Percentiles rank a stretch among this genome's conserved stretches.
Evolutionary conservation across 2,797 vertebrate species (phyloP).

Genomic region (Crenichthys baileyi): DNA sequence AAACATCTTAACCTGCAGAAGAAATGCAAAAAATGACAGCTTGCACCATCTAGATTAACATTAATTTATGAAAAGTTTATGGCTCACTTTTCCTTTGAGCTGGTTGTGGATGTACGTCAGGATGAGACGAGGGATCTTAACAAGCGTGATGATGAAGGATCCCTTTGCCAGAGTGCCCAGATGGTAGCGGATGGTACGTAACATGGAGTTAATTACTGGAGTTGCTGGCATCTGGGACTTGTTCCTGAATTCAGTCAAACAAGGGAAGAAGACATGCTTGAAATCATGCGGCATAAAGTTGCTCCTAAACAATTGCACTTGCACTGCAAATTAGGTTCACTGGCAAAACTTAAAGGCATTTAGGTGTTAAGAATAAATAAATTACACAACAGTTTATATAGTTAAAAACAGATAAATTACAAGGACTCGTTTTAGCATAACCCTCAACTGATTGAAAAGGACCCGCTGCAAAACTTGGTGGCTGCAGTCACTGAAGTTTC

Average conservation of each 20-base stretch:
- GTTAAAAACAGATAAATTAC: background rate
- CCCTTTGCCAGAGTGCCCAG: conserved; percentile 96
- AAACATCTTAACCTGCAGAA: background rate
- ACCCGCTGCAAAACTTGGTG: no score
- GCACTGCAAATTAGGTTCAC: background rate
- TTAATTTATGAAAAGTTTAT: background rate
- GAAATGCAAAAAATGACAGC: background rate
- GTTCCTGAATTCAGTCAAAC: conserved; percentile 78
- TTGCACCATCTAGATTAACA: background rate
- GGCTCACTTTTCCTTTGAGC: conserved; percentile 94
- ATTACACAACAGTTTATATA: background rate
- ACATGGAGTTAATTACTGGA: conserved; percentile 89
- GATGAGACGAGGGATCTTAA: conserved; percentile 96
- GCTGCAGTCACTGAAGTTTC: no score
- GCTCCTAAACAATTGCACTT: background rate
- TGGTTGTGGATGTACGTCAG: conserved; percentile 94
- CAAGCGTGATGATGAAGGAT: conserved; percentile 97
- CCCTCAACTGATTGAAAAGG: no score
- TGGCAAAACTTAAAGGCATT: background rate
- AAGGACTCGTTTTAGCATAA: background rate
- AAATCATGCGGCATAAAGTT: background rate
- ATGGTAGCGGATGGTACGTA: conserved; percentile 90
- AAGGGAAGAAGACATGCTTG: background rate
- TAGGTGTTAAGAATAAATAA: background rate
- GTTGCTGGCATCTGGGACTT: conserved; percentile 89